Base-by-base conservation (phyloP, 2,113 vertebrate species). In the Callionymus lyra region DNA sequence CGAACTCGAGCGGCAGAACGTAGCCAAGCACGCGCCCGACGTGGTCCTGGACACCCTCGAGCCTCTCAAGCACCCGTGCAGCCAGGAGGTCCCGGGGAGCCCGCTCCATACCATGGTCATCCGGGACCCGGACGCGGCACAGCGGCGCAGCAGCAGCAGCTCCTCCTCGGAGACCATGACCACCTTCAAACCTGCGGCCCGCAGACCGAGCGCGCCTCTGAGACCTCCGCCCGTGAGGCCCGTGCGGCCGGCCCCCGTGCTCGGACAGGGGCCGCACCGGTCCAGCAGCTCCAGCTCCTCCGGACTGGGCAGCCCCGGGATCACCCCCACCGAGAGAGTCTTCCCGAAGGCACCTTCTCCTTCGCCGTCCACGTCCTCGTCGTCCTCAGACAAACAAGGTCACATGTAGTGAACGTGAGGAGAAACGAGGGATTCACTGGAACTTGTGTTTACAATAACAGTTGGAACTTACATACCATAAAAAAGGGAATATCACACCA, bases 41-140 rank as follows among this genome's bases (percentile, higher is more conserved):
- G 91, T 99, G 50, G 95, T 99, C 32, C 86, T 98, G 73, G 95
- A 99, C 86, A 99, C 94, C 0, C 76, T 99, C 81, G 95, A 98
- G 76, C 93, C 92, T 16, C 79, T 95, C 72, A 98, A 97, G 76
- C 91, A 90, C 77, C 86, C 89, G 33, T 84, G 80, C 1, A 34
- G 12, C 31, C 58, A 90, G 0, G 93, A 98, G 43, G 87, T 87
- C 0, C 87, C 89, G 51, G 48, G 67, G 21, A 98, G 94, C 65
- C 95, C 95, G 1, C 85, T 96, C 18, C 93, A 98, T 84, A 98
- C 95, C 79, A 98, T 97, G 56, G 85, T 91, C 72, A 97, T 98
- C 77, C 82, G 94, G 4, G 94, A 98, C 79, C 95, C 93, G 0
- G 94, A 98, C 0, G 94, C 94, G 0, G 94, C 84, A 46, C 88